Evolutionary conservation across 1,140 invertebrate species (phyloP), one percentile per base, ranked within the genome.

Genomic region (Proctacanthus coquilletti): DNA sequence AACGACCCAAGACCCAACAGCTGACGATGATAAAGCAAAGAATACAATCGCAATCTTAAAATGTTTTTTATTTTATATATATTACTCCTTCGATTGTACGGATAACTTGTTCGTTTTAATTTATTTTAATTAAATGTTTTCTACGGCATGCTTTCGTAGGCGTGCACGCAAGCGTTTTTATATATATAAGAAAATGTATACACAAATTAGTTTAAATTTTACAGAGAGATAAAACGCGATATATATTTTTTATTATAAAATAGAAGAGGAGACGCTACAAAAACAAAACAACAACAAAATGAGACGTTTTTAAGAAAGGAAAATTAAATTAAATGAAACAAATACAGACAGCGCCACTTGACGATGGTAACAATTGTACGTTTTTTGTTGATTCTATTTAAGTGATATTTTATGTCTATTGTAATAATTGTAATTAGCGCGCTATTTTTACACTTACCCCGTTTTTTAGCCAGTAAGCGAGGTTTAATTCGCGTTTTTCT

Each of bases 381-480:
- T 27, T 27, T 27, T 27, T 27, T 27, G 23, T 27, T 27, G 23
- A 27, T 13, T 27, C 23, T 27, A 27, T 27, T 27, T 27, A 27
- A 27, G 23, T 27, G 23, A 27, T 27, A 27, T 27, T 27, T 27
- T 27, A 27, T 27, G 13, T 27, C 13, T 27, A 27, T 27, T 27
- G 8, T 27, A 9, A 27, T 27, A 9, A 27, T 27, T 27, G 23
- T 13, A 27, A 9, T 27, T 9, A 27, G 23, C 23, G 23, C 13
- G 23, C 8, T 27, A 27, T 27, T 9, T 27, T 9, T 27, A 27
- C 23, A 27, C 23, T 27, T 9, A 27, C 8, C 8, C 23, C 23
- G 8, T 27, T 27, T 13, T 8, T 9, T 27, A 27, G 8, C 8
- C 23, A 27, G 13, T 13, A 27, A 13, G 8, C 23, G 23, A 27